Percentiles rank a stretch among this genome's conserved stretches.
Evolutionary conservation across 2,888 invertebrate genomes (phyloP).

Genomic region (Cephonodes hylas): DNA sequence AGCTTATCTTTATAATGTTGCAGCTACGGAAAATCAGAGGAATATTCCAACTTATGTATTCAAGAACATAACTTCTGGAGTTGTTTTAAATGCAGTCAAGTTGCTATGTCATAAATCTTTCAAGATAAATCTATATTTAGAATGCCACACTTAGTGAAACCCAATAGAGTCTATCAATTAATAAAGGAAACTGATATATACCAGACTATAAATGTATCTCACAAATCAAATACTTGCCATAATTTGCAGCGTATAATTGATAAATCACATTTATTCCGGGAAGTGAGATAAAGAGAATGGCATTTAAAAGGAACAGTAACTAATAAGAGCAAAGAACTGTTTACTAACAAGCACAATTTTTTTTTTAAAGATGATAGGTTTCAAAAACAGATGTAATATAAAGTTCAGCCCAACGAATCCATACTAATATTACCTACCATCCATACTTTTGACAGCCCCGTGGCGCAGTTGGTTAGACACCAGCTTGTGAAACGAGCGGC

Average conservation of each 20-base stretch:
- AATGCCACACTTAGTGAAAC: neutral
- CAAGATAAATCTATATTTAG: neutral
- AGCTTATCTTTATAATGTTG: neutral
- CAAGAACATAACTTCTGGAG: no score
- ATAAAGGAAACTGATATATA: neutral
- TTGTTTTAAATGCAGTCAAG: neutral
- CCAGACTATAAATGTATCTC: neutral
- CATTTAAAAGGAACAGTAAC: conserved; percentile 14
- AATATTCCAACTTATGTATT: no score
- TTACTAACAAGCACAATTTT: no score
- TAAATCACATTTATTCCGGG: neutral
- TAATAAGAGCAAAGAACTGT: no score
- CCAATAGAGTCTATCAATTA: neutral
- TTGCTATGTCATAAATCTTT: neutral
- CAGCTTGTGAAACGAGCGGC: no score
- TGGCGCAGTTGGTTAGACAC: no score
- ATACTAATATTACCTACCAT: no score
- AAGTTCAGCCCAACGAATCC: no score
- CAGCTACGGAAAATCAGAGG: neutral
- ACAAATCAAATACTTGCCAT: neutral
- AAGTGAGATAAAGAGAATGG: neutral
- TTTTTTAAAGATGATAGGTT: no score
- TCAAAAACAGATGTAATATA: no score
- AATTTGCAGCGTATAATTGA: neutral
- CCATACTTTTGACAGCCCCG: no score